Percentiles rank a stretch among this genome's conserved stretches.
phyloP scores from a whole-genome alignment of 1,140 invertebrate species.

The Augochlora pura region DNA sequence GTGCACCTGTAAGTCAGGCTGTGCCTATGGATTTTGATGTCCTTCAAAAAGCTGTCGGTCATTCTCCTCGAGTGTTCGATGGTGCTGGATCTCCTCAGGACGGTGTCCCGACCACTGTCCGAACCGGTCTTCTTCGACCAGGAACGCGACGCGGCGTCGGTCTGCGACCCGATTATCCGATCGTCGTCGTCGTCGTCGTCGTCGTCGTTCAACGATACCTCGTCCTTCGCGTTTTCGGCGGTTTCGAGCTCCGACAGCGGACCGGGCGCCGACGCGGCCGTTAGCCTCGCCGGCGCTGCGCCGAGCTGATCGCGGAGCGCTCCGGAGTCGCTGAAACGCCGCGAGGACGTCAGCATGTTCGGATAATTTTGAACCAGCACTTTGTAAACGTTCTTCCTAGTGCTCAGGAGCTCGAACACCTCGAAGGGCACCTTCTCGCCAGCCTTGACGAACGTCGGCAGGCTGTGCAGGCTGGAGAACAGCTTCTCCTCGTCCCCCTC shows the following conservation, averaged over 20 bases:
- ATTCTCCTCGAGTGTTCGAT: constrained; percentile 77
- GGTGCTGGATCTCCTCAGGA: constrained; percentile 75
- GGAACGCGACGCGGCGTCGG: constrained; percentile 79
- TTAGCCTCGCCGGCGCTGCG: constrained; percentile 63
- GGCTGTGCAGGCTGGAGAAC: constrained; percentile 88
- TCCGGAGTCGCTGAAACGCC: constrained; percentile 87
- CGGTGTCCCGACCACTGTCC: constrained; percentile 69
- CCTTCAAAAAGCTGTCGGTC: constrained; percentile 85
- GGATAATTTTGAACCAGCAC: constrained; percentile 88
- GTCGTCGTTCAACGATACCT: constrained; percentile 15
- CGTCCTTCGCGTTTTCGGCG: constrained; percentile 27
- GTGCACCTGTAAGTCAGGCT: constrained; percentile 92
- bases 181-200: no score
- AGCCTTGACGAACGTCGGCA: constrained; percentile 90
- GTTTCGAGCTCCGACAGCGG: constrained; percentile 53
- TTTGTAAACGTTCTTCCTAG: constrained; percentile 86
- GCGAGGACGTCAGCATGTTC: constrained; percentile 84
- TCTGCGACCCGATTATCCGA: constrained; percentile 58
- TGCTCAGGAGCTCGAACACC: constrained; percentile 87
- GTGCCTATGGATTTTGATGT: constrained; percentile 86
- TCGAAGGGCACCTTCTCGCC: constrained; percentile 88
- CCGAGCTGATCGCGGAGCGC: constrained; percentile 71
- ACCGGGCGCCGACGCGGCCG: constrained; percentile 54
- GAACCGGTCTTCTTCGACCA: constrained; percentile 79
- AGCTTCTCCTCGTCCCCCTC: constrained; percentile 78